A percentile compares a stretch with the other conserved stretches of the same genome.
These are phyloP conservation scores for Reticulitermes speratus DNA, from an alignment of 1,140 invertebrate species.

Conservation along the genomic window DNA sequence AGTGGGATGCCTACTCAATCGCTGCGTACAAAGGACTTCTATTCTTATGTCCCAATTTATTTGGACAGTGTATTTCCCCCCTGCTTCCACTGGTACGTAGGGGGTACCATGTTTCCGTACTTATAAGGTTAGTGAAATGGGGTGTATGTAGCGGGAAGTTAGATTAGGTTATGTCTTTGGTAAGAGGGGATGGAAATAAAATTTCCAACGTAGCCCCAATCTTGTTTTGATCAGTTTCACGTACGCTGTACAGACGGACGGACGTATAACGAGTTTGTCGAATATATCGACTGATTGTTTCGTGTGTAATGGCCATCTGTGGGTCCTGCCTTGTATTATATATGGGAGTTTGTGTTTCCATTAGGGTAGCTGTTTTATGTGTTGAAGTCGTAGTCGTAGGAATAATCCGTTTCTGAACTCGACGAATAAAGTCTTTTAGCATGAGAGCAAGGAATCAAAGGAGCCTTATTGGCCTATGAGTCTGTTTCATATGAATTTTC, in stretches of 20 bases:
- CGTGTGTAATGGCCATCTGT: no score
- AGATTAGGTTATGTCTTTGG: not conserved
- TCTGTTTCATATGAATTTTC: no score
- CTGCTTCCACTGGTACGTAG: not conserved
- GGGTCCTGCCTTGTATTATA: no score
- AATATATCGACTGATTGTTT: no score
- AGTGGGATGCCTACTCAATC: not conserved
- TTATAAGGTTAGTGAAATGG: not conserved
- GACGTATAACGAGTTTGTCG: not conserved
- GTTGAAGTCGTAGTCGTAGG: no score
- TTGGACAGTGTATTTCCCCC: not conserved
- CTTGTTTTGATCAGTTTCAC: conserved; percentile 7
- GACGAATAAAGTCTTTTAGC: no score
- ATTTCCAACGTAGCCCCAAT: not conserved
- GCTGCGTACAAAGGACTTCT: no score
- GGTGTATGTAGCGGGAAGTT: not conserved
- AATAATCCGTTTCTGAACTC: no score
- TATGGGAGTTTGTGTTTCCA: no score
- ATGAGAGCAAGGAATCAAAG: no score
- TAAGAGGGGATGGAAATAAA: not conserved
- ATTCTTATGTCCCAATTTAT: not conserved
- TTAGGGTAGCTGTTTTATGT: no score
- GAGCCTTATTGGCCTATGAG: no score
- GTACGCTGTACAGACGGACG: not conserved
- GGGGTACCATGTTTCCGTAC: not conserved